Evolutionary conservation across 2,888 invertebrate genomes (phyloP).

Genomic region (Therioaphis trifolii): DNA sequence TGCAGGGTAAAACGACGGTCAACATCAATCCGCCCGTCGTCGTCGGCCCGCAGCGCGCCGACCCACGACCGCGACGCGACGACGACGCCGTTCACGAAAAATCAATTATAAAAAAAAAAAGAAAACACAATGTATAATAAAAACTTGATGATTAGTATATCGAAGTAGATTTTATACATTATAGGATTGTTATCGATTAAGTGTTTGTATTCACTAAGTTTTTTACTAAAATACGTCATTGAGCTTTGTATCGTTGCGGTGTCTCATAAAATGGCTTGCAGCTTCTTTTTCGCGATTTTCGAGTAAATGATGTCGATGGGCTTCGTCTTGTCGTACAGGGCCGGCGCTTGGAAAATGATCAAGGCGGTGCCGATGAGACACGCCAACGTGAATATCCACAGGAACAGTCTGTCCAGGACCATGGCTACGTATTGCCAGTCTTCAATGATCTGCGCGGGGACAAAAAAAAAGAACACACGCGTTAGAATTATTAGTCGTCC

Average conservation of each 20-base stretch:
- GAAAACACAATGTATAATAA: conserved; percentile 38
- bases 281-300: conserved; percentile 90
- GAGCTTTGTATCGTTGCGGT: conserved; percentile 55
- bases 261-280: conserved; percentile 69
- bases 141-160: conserved; percentile 42
- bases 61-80: no score
- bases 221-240: conserved; percentile 54
- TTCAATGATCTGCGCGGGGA: conserved; percentile 81
- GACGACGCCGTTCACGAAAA: conserved; percentile 1
- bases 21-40: no score
- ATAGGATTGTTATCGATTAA: conserved; percentile 61
- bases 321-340: conserved; percentile 88
- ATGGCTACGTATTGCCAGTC: conserved; percentile 98
- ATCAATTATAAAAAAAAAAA: conserved; percentile 27
- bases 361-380: conserved; percentile 90
- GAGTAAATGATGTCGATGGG: conserved; percentile 91
- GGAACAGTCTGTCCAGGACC: conserved; percentile 95
- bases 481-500: background rate
- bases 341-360: conserved; percentile 90
- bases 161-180: conserved; percentile 49
- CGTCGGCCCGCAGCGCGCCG: background rate
- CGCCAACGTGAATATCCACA: conserved; percentile 94
- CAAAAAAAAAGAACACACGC: conserved; percentile 63
- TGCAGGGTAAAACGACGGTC: no score
- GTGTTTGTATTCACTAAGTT: conserved; percentile 58